Conservation (phyloP, 1,140 invertebrate species). For the Cylas formicarius region DNA sequence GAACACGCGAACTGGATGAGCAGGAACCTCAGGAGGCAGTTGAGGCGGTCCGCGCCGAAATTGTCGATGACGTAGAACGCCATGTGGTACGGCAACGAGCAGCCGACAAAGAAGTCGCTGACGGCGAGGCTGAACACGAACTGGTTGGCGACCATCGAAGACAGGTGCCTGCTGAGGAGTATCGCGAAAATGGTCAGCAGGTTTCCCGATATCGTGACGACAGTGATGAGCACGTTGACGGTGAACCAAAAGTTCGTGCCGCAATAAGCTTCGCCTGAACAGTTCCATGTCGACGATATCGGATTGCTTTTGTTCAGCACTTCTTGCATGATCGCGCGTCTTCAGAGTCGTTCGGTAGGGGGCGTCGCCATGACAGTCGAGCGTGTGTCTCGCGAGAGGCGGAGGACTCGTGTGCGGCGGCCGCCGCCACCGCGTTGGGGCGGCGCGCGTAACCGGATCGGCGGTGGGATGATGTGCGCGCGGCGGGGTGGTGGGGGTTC, state of each 20-base stretch:
- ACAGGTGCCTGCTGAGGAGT: slow-evolving; percentile 54
- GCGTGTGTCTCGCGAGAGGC: no score
- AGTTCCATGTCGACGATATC: no score
- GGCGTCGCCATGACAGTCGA: no score
- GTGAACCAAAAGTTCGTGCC: slow-evolving; percentile 48
- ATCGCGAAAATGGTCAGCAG: slow-evolving; percentile 64
- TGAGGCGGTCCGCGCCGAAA: slow-evolving; percentile 49
- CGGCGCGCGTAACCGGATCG: no score
- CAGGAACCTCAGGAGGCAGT: slow-evolving; percentile 63
- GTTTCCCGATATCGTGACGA: slow-evolving; percentile 61
- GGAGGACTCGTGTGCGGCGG: no score
- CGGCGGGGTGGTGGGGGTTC: no score
- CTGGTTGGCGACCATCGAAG: slow-evolving; percentile 58
- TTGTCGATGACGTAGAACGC: slow-evolving; percentile 57
- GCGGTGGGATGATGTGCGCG: no score
- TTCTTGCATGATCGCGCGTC: no score
- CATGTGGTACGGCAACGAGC: slow-evolving; percentile 65
- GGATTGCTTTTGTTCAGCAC: no score
- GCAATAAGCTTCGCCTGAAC: slow-evolving; percentile 16
- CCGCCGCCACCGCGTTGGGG: no score
- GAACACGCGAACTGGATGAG: slow-evolving; percentile 63
- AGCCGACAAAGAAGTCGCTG: slow-evolving; percentile 64
- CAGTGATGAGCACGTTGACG: slow-evolving; percentile 55
- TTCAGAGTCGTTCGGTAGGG: no score
- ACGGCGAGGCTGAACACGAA: slow-evolving; percentile 67